Percentiles rank a stretch among this genome's conserved stretches.
phyloP scores from a whole-genome alignment of 2,888 invertebrate species.

The Drymonia ruficornis region DNA sequence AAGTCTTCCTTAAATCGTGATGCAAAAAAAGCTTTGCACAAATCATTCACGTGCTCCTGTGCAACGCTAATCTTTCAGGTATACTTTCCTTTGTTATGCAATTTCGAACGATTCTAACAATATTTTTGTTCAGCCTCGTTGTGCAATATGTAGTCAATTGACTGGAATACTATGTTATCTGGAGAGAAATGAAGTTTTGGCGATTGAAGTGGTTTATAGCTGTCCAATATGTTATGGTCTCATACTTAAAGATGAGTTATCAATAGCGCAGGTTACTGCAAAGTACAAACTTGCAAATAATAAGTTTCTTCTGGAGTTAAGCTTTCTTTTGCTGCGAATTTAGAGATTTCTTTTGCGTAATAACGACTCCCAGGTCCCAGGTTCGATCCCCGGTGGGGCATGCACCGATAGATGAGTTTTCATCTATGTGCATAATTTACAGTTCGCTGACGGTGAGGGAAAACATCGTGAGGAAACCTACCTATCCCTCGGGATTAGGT shows the following conservation, averaged over 20 bases:
- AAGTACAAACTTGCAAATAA: neutral
- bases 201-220: slow-evolving; percentile 17
- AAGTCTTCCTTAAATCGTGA: neutral
- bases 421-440: too few species aligned
- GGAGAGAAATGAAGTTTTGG: slow-evolving; percentile 5
- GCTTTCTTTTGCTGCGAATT: neutral
- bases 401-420: too few species aligned
- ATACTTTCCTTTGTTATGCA: neutral
- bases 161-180: slow-evolving; percentile 8
- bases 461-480: too few species aligned
- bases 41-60: neutral
- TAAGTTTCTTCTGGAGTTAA: too few species aligned
- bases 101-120: neutral
- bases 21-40: neutral
- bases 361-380: too few species aligned
- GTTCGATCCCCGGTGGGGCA: too few species aligned
- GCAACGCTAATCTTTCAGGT: neutral
- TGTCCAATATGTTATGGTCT: slow-evolving; percentile 18
- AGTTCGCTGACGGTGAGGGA: too few species aligned
- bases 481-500: too few species aligned
- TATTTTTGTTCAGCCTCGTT: slow-evolving; percentile 3
- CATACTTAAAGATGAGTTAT: slow-evolving; percentile 17
- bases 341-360: too few species aligned
- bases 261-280: slow-evolving; percentile 5
- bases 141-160: slow-evolving; percentile 4